phyloP scores from a whole-genome alignment of 1,140 invertebrate species.

The Drosophila persimilis region DNA sequence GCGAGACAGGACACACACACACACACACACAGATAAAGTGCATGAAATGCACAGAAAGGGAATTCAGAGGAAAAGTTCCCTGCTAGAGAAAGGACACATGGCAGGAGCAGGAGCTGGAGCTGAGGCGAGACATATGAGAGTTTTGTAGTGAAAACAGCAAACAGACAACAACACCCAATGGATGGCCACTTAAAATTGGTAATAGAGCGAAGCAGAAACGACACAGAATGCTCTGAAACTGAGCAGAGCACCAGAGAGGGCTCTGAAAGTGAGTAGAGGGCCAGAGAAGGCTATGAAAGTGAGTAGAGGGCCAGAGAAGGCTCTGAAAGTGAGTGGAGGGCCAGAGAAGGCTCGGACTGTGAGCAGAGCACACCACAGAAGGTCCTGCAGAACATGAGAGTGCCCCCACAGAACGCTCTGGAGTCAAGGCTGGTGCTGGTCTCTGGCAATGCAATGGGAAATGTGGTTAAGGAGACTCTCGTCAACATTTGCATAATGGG shows the following conservation, averaged over 20 bases:
- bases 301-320: conserved; percentile 12
- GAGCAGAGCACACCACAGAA: background rate
- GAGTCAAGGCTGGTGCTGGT: too few species aligned
- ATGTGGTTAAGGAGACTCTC: conserved; percentile 35
- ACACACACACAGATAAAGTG: conserved; percentile 24
- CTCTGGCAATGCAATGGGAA: background rate
- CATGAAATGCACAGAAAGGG: conserved; percentile 20
- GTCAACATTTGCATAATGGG: conserved; percentile 71
- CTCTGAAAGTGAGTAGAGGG: conserved; percentile 9
- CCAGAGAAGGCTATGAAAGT: conserved; percentile 24
- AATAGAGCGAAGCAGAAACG: conserved; percentile 46
- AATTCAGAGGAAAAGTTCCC: background rate
- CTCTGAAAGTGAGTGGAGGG: conserved; percentile 1
- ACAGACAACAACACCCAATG: conserved; percentile 27
- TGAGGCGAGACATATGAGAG: conserved; percentile 30
- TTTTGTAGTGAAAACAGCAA: conserved; percentile 40
- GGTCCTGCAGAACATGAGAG: background rate
- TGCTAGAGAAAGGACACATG: too few species aligned
- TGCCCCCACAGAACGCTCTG: background rate
- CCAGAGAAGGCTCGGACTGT: conserved; percentile 4
- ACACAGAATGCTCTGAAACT: conserved; percentile 22
- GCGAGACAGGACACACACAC: conserved; percentile 39
- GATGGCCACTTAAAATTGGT: conserved; percentile 67
- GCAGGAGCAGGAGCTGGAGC: conserved; percentile 4
- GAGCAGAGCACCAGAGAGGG: conserved; percentile 10